Percentiles rank a stretch among this genome's conserved stretches.
phyloP scores from a whole-genome alignment of 1,140 invertebrate genomes.

The Teleopsis dalmanni region DNA sequence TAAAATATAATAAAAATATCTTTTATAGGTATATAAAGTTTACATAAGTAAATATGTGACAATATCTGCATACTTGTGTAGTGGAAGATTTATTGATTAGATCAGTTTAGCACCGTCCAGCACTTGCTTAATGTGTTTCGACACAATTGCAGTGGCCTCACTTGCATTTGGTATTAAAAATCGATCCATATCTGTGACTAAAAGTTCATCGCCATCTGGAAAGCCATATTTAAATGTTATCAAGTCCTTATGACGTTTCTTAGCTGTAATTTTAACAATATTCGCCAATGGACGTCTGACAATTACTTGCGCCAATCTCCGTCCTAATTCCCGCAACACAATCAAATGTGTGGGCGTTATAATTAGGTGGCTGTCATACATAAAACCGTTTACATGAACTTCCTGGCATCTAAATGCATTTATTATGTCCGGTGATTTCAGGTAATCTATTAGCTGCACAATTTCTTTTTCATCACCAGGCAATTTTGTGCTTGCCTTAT shows the following conservation, averaged over 20 bases:
- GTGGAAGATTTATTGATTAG: slow-evolving; percentile 11
- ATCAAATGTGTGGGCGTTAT: slow-evolving; percentile 84
- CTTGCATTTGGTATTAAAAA: slow-evolving; percentile 88
- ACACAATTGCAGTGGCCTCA: slow-evolving; percentile 63
- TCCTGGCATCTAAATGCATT: slow-evolving; percentile 86
- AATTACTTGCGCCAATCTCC: slow-evolving; percentile 72
- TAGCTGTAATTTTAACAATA: slow-evolving; percentile 93
- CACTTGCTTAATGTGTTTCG: slow-evolving; percentile 50
- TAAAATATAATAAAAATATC: too few species aligned
- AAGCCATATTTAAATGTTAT: slow-evolving; percentile 79
- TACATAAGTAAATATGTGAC: too few species aligned
- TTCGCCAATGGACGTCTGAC: slow-evolving; percentile 76
- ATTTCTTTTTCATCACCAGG: slow-evolving; percentile 56
- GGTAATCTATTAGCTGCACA: slow-evolving; percentile 60
- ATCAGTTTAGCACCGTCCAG: slow-evolving; percentile 24
- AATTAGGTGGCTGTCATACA: slow-evolving; percentile 78
- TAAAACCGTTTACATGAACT: slow-evolving; percentile 77
- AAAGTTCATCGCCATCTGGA: slow-evolving; percentile 34
- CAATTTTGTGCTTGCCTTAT: slow-evolving; percentile 14
- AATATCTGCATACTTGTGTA: too few species aligned
- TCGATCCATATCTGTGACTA: slow-evolving; percentile 74
- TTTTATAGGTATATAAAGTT: too few species aligned
- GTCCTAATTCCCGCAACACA: slow-evolving; percentile 73
- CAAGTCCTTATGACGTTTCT: slow-evolving; percentile 85
- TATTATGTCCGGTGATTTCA: slow-evolving; percentile 77